Conservation (phyloP, 2,888 invertebrate genomes). For the Meteorus cinctellus region DNA sequence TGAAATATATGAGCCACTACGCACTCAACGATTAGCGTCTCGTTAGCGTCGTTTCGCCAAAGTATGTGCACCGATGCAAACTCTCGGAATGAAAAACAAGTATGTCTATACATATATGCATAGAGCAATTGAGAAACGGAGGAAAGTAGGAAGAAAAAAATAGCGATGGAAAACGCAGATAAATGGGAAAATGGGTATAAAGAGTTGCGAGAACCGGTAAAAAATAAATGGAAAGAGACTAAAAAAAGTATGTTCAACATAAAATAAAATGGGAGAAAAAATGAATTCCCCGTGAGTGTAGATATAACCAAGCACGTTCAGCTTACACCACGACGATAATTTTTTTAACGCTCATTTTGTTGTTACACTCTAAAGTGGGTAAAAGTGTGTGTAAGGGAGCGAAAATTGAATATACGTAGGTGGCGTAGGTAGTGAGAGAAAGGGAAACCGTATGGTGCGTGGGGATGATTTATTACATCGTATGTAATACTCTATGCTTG, state of each 20-base stretch:
- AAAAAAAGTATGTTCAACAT: conserved; percentile 7
- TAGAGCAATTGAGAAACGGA: conserved; percentile 1
- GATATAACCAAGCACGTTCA: conserved; percentile 17
- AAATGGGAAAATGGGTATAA: not conserved
- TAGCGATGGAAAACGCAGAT: not conserved
- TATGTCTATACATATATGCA: conserved; percentile 1
- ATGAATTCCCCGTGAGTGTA: not conserved
- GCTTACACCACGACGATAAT: conserved; percentile 25
- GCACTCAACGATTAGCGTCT: conserved; percentile 37
- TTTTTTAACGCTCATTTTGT: conserved; percentile 33
- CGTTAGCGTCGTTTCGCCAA: conserved; percentile 33
- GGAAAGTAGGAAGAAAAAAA: not conserved
- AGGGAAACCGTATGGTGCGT: not conserved
- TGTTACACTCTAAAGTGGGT: conserved; percentile 14
- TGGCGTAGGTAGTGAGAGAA: not conserved
- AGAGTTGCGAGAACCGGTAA: not conserved
- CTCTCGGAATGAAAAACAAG: conserved; percentile 26
- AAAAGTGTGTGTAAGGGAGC: not conserved
- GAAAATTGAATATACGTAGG: not conserved
- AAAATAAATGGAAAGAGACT: not conserved
- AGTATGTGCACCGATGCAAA: conserved; percentile 34
- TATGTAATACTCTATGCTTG: conserved; percentile 32
- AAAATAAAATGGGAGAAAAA: conserved; percentile 18
- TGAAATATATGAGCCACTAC: conserved; percentile 13
- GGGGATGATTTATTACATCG: conserved; percentile 34